A percentile compares a stretch with the other conserved stretches of the same genome.
phyloP scores from a whole-genome alignment of 2,888 invertebrate species.

The Eilema sororculum region DNA sequence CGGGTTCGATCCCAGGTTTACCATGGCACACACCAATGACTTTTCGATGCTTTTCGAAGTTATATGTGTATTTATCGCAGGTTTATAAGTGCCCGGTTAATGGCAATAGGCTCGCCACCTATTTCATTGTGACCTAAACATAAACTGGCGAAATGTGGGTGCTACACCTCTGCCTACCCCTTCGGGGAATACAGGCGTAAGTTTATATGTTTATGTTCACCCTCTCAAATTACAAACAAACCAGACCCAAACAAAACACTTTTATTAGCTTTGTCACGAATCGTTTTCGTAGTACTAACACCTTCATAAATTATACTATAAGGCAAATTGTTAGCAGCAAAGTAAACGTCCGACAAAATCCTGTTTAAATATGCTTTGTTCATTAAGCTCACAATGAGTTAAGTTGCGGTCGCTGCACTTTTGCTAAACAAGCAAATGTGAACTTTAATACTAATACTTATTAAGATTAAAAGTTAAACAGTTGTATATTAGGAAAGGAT shows the following conservation, averaged over 20 bases:
- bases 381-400: neutral
- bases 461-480: neutral
- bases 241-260: neutral
- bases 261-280: neutral
- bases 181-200: too few relatives aligned
- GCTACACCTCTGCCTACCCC: too few relatives aligned
- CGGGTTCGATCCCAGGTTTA: too few relatives aligned
- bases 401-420: neutral
- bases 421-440: conserved; percentile 4
- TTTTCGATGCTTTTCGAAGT: too few relatives aligned
- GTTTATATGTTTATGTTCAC: too few relatives aligned
- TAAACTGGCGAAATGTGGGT: too few relatives aligned
- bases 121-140: too few relatives aligned
- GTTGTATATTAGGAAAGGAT: neutral
- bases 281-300: neutral
- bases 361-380: neutral
- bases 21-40: too few relatives aligned
- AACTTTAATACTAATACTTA: neutral
- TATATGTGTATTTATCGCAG: too few relatives aligned
- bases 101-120: too few relatives aligned
- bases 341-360: neutral
- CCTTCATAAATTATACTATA: neutral
- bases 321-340: neutral
- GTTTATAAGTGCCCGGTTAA: too few relatives aligned
- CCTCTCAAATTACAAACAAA: neutral